Evolutionary conservation across 2,888 invertebrate species (phyloP).

Genomic region (Andrena minutula): DNA sequence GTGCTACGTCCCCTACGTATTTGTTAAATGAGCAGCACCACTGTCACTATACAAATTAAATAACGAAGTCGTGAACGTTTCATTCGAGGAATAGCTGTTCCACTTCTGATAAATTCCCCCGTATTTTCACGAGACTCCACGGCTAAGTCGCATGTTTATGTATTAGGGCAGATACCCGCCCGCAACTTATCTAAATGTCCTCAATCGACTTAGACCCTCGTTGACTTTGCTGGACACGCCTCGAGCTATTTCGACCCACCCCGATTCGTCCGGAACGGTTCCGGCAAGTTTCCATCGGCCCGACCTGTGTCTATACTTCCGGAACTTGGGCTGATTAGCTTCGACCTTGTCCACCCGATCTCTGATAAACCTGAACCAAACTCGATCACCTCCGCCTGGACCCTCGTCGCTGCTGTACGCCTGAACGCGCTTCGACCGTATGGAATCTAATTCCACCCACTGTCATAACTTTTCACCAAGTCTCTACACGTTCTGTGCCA

Average conservation of each 20-base stretch:
- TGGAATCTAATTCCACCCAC: not conserved
- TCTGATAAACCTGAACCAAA: slow-evolving; percentile 29
- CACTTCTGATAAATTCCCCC: not conserved
- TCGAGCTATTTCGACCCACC: slow-evolving; percentile 20
- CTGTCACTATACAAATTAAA: slow-evolving; percentile 1
- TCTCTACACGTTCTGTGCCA: not conserved
- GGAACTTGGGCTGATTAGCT: slow-evolving; percentile 44
- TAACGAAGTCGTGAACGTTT: slow-evolving; percentile 7
- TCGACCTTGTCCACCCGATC: slow-evolving; percentile 33
- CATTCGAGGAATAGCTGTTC: not conserved
- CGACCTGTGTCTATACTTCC: slow-evolving; percentile 22
- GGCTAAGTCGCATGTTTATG: slow-evolving; percentile 36
- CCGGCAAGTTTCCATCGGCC: slow-evolving; percentile 9
- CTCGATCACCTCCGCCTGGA: not conserved
- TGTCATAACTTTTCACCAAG: slow-evolving; percentile 8
- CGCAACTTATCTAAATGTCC: slow-evolving; percentile 33
- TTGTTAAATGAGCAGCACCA: not conserved
- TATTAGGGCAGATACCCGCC: slow-evolving; percentile 5
- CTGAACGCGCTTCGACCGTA: not conserved
- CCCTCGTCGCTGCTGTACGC: not conserved
- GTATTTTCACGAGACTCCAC: not conserved
- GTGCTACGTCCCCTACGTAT: not conserved
- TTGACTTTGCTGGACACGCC: slow-evolving; percentile 38
- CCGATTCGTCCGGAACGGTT: slow-evolving; percentile 19
- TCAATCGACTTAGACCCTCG: slow-evolving; percentile 41